Evolutionary conservation across 1,140 invertebrate species (phyloP), one percentile per base, ranked within the genome.

Genomic region (Ceratosolen solmsi): DNA sequence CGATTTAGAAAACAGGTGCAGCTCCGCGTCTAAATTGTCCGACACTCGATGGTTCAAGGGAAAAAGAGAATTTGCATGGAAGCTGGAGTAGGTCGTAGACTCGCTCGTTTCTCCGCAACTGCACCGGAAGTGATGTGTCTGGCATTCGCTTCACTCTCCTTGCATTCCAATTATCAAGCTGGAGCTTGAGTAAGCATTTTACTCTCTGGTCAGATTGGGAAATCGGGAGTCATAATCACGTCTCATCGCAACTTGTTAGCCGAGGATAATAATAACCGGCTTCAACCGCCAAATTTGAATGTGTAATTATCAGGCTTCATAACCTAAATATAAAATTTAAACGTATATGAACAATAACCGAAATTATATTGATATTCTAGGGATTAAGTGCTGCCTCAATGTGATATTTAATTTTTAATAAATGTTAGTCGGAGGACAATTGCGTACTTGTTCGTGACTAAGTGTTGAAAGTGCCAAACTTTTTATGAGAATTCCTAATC

Each of bases 1-100:
- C 51, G 77, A 79, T 71, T n/a, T 79, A 71, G 77, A 79, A 79
- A 79, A 71, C 49, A 46, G 75, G 63, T 17, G 7, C 17, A n/a
- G 63, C 20, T n/a, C 11, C n/a, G 51, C 54, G 56, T 38, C 51
- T 4, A 63, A 63, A 63, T 20, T 27, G 15, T 25, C 58, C 25
- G 13, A 11, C 27, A 63, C n/a, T 25, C 30, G n/a, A 30, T 33
- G 13, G 25, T 4, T n/a, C 46, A 17, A 27, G 17, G 25, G 2
- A 25, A 33, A 56, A 54, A 33, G n/a, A 60, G 13, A n/a, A 75
- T 75, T 75, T 60, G 36, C 33, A 75, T 75, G 2, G 15, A 36
- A 7, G n/a, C 11, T 11, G 54, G 22, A 75, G 54, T 38, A 60
- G 54, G 56, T 75, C 56, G 33, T 20, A 11, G 27, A 30, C 25